Evolutionary conservation across 2,797 vertebrate species (phyloP), one percentile per base, ranked within the genome.

Genomic region (Paguma larvata): DNA sequence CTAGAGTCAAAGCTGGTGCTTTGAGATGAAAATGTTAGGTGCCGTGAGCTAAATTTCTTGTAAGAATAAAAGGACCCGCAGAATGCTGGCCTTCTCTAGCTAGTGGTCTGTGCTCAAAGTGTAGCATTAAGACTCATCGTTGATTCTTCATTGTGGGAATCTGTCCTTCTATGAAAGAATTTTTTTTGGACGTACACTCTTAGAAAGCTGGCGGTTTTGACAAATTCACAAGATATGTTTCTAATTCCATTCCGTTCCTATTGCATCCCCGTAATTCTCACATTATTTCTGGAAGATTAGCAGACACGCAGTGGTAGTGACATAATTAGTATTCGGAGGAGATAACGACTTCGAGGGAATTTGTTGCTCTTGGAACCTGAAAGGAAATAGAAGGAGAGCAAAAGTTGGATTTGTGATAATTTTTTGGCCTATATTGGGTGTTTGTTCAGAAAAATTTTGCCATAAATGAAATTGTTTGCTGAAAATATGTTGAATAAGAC

Each of bases 281-380:
- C 96, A 89, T 98, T 98, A 97, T 98, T 98, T 98, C 96, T 97
- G 95, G 98, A 95, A 97, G 97, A 98, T 98, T 96, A 98, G 93
- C 97, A 97, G 98, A 96, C 97, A 95, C 56, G 85, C 51, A 97
- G 94, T 96, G 95, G 94, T 94, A 91, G 97, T 97, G 97, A 94
- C 97, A 97, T 97, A 98, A 99, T 99, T 98, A 98, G 98, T 98
- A 99, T 98, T 98, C 97, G 98, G 94, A 92, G 95, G 95, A 98
- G 98, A 98, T 97, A 98, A 98, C 98, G 98, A 96, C 96, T 93
- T 99, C 98, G 94, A 83, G 98, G 97, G 98, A 98, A 65, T 98
- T 97, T 95, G 97, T 98, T 98, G 97, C 96, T 98, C 89, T 98
- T 98, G 96, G 96, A 98, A 34, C 98, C 75, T 97, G 97, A 98